These are phyloP conservation scores for Anagyrus pseudococci DNA, from an alignment of 2,888 invertebrate genomes.

Conservation along the genomic window DNA sequence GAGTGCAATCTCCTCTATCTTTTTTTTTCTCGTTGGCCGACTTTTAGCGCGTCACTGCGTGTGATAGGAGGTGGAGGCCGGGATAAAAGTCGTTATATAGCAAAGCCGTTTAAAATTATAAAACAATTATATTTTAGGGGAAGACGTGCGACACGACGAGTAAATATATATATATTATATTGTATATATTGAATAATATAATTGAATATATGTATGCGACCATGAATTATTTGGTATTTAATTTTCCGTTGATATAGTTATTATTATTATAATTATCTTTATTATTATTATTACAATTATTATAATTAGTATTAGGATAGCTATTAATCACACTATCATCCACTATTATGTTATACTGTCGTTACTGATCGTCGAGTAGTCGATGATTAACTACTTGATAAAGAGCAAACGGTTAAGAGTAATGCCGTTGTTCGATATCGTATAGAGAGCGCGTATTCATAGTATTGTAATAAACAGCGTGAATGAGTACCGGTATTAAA, in stretches of 20 bases:
- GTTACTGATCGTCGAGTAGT: too few species aligned
- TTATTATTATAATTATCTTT: conserved; percentile 42
- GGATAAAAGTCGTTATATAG: too few species aligned
- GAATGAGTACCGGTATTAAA: not conserved
- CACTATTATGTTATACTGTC: too few species aligned
- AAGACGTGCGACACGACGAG: too few species aligned
- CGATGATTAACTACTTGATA: not conserved
- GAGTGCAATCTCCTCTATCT: conserved; percentile 34
- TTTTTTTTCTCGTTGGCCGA: conserved; percentile 20
- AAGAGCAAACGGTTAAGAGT: not conserved
- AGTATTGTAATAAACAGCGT: not conserved
- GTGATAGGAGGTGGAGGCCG: too few species aligned
- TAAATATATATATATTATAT: conserved; percentile 54
- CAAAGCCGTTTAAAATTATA: too few species aligned
- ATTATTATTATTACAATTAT: conserved; percentile 41
- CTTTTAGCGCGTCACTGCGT: too few species aligned
- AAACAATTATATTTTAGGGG: too few species aligned
- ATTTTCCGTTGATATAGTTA: conserved; percentile 44
- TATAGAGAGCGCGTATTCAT: not conserved
- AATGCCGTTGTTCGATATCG: not conserved
- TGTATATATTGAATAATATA: conserved; percentile 56
- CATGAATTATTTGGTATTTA: conserved; percentile 50
- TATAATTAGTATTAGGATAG: conserved; percentile 38
- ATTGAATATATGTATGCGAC: conserved; percentile 47
- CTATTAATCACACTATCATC: conserved; percentile 39